Percentiles rank a stretch among this genome's conserved stretches.
These are phyloP conservation scores for Trisateles emortualis DNA, from an alignment of 2,888 invertebrate genomes.

Conservation along the genomic window DNA sequence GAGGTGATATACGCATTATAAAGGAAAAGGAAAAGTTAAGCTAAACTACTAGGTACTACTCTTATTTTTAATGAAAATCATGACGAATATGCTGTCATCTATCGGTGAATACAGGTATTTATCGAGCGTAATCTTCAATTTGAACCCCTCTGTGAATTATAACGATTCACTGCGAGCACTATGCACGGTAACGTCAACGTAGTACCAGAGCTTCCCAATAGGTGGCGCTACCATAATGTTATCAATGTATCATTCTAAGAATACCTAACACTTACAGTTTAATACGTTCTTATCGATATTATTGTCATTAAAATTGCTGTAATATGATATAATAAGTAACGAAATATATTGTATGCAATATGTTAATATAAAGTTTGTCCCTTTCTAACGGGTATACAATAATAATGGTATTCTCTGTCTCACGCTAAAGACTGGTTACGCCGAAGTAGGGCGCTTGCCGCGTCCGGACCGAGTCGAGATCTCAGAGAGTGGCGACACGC, in stretches of 20 bases:
- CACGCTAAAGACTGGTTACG: slow-evolving; percentile 73
- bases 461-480: slow-evolving; percentile 78
- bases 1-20: too few relatives aligned
- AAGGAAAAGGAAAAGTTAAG: too few relatives aligned
- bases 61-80: not conserved
- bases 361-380: slow-evolving; percentile 44
- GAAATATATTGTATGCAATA: slow-evolving; percentile 1
- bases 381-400: slow-evolving; percentile 50
- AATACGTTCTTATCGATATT: not conserved
- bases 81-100: not conserved
- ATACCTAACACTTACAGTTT: not conserved
- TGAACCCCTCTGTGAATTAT: not conserved
- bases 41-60: too few relatives aligned
- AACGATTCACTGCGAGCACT: not conserved
- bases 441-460: slow-evolving; percentile 82
- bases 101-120: not conserved
- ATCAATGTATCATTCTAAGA: not conserved
- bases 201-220: slow-evolving; percentile 30
- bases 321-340: not conserved
- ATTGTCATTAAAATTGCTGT: not conserved
- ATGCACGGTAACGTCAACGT: slow-evolving; percentile 2
- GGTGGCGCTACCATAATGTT: slow-evolving; percentile 39
- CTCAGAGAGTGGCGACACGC: slow-evolving; percentile 82
- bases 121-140: not conserved
- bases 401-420: slow-evolving; percentile 69